phyloP scores from a whole-genome alignment of 1,140 invertebrate species.

The Matsumurasca onukii region DNA sequence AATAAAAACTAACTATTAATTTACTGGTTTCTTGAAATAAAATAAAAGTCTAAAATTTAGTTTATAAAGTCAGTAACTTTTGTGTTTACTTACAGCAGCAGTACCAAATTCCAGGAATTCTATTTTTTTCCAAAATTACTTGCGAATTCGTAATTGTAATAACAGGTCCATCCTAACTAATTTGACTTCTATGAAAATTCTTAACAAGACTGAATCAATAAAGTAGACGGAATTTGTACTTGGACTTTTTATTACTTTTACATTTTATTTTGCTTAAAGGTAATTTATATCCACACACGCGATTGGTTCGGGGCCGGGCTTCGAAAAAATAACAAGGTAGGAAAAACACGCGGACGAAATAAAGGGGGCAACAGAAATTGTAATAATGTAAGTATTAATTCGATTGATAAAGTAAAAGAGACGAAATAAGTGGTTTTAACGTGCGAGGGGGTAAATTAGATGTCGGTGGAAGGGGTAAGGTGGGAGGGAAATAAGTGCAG shows the following conservation, averaged over 20 bases:
- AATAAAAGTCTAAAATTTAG: no score
- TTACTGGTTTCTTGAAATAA: no score
- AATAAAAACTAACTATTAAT: no score
- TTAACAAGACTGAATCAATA: constrained; percentile 21
- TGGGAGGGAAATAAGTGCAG: constrained; percentile 20
- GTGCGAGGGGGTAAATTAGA: constrained; percentile 12
- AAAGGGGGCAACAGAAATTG: constrained; percentile 18
- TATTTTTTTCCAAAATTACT: no score
- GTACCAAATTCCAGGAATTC: no score
- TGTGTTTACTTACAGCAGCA: no score
- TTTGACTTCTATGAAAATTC: neutral
- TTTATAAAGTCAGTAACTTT: no score
- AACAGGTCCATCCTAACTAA: no score
- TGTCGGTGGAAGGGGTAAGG: constrained; percentile 19
- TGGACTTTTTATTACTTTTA: constrained; percentile 14
- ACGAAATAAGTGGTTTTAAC: constrained; percentile 29
- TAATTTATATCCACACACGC: constrained; percentile 18
- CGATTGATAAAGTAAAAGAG: constrained; percentile 29
- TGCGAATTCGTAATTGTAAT: no score
- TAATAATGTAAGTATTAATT: constrained; percentile 31
- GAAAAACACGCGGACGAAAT: constrained; percentile 22
- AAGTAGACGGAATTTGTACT: constrained; percentile 13
- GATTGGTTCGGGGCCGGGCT: constrained; percentile 15
- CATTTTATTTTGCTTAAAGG: constrained; percentile 23
- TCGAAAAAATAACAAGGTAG: constrained; percentile 17